phyloP scores from a whole-genome alignment of 2,888 invertebrate genomes.

The Coleophora deauratella region DNA sequence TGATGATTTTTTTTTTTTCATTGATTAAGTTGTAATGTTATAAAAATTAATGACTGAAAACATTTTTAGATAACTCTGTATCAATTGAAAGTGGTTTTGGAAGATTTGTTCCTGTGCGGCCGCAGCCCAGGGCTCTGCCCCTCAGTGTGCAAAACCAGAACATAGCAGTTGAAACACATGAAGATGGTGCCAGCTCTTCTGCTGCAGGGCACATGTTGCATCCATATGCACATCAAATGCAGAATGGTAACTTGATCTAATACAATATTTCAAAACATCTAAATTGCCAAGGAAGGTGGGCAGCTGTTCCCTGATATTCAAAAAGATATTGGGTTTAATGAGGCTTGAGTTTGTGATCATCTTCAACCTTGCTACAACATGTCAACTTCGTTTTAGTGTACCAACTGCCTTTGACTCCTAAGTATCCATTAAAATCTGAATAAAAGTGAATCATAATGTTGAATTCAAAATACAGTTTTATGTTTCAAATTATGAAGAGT shows the following conservation, averaged over 20 bases:
- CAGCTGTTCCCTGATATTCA: no score
- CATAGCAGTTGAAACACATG: constrained; percentile 47
- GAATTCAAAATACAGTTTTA: no score
- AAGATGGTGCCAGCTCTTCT: constrained; percentile 49
- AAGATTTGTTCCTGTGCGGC: constrained; percentile 68
- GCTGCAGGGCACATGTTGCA: constrained; percentile 54
- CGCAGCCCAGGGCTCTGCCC: constrained; percentile 61
- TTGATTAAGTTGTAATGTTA: background rate
- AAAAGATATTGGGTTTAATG: no score
- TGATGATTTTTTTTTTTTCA: background rate
- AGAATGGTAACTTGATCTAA: constrained; percentile 43
- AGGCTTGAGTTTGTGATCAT: no score
- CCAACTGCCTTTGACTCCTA: no score
- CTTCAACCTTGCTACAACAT: no score
- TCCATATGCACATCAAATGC: constrained; percentile 63
- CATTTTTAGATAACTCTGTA: constrained; percentile 54
- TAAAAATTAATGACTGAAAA: no score
- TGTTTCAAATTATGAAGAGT: no score
- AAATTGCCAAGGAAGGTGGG: no score
- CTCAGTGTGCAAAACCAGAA: constrained; percentile 59
- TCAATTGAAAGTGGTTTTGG: constrained; percentile 66
- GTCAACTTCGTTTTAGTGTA: no score
- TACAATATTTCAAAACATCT: background rate
- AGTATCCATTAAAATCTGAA: no score
- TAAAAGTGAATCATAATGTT: no score